Evolutionary conservation across 2,797 vertebrate species (phyloP).

Genomic region (Molossus alvarezi): DNA sequence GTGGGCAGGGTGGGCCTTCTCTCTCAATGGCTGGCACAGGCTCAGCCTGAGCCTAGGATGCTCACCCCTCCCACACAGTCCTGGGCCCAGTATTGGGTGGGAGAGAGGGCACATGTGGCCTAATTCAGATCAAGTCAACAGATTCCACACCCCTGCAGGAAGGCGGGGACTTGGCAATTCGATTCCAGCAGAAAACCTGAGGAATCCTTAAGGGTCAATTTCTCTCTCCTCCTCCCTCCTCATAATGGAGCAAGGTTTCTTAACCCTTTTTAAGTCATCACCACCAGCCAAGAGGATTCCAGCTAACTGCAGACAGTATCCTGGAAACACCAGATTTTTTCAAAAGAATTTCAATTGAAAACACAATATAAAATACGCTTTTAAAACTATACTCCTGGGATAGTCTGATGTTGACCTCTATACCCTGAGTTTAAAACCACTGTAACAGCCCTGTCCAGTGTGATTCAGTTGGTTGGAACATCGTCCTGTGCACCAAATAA

Average conservation of each 20-base stretch:
- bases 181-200: slow-evolving; percentile 75
- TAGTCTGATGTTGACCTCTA: background rate
- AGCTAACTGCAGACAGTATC: slow-evolving; percentile 5
- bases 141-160: slow-evolving; percentile 67
- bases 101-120: background rate
- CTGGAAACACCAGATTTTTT: slow-evolving; percentile 3
- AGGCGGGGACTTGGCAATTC: slow-evolving; percentile 70
- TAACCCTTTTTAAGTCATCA: slow-evolving; percentile 40
- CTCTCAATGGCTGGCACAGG: slow-evolving; percentile 42
- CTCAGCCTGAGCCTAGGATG: slow-evolving; percentile 1
- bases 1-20: background rate
- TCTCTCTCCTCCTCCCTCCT: slow-evolving; percentile 27
- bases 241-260: slow-evolving; percentile 20
- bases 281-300: background rate
- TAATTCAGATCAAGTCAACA: slow-evolving; percentile 50
- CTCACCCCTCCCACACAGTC: background rate
- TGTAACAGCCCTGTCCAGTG: background rate
- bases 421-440: background rate
- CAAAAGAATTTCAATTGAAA: background rate
- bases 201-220: slow-evolving; percentile 58
- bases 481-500: background rate
- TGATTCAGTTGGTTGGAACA: background rate
- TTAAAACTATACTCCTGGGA: background rate
- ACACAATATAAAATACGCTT: background rate
- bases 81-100: background rate